phyloP scores from a whole-genome alignment of 2,888 invertebrate genomes.

The Heteromyza rotundicornis region DNA sequence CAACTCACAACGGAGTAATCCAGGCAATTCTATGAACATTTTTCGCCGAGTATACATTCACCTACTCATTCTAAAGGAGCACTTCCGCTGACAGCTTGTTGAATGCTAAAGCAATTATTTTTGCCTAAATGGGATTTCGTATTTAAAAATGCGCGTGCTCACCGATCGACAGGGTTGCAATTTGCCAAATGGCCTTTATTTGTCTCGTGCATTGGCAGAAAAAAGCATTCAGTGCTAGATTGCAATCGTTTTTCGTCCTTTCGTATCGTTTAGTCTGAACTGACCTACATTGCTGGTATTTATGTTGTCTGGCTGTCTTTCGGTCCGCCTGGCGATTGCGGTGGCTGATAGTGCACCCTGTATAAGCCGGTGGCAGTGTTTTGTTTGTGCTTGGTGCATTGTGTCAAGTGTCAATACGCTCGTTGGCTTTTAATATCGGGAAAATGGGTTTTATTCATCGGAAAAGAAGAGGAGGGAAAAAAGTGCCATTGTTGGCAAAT shows the following conservation, averaged over 20 bases:
- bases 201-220: no score
- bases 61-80: neutral
- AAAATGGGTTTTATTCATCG: neutral
- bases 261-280: constrained; percentile 32
- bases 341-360: constrained; percentile 25
- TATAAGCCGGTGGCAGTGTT: neutral
- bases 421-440: constrained; percentile 2
- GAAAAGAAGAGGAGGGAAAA: neutral
- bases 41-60: neutral
- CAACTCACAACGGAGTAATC: no score
- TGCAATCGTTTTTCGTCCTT: no score
- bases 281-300: constrained; percentile 43
- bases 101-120: constrained; percentile 53
- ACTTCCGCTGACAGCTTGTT: constrained; percentile 50
- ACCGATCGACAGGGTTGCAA: neutral
- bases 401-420: constrained; percentile 30
- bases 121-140: constrained; percentile 51
- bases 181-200: neutral
- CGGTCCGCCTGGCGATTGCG: constrained; percentile 9
- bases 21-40: neutral
- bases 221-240: no score
- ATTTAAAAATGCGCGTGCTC: constrained; percentile 20
- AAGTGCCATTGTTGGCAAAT: no score
- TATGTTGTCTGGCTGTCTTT: constrained; percentile 31
- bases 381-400: no score